Evolutionary conservation across 2,888 invertebrate species (phyloP), one percentile per base, ranked within the genome.

Genomic region (Ischnus inquisitorius): DNA sequence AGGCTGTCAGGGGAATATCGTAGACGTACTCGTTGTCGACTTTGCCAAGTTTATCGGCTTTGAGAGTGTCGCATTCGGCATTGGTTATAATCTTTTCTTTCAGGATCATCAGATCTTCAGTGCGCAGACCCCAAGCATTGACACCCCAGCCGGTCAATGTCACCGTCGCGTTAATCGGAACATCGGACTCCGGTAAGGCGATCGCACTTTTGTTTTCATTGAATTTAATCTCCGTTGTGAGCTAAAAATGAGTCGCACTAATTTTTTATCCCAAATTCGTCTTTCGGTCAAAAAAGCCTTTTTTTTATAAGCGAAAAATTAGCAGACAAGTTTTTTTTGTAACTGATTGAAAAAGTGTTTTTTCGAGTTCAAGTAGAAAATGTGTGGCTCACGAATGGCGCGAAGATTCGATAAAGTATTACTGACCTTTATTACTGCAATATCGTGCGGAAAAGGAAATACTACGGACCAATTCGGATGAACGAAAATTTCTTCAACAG

Each of bases 141-240:
- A 34, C n/a, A 34, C 68, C 68, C 51, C 51, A 68, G 6, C 68
- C 68, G 14, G 68, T 28, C 28, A 51, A 10, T 34, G 48, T 28
- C 2, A 16, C 68, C 14, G 25, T 51, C 16, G 34, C 51, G 25
- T 51, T 28, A 3, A 51, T 51, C 5, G 68, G 68, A 0, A 69
- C 51, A 34, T 68, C 48, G 14, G 28, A 28, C n/a, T 25, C 16
- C 16, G 68, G 68, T 34, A 68, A 51, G 28, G 22, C 16, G 34
- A 68, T n/a, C 5, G 51, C 48, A 34, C 16, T 34, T 68, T 68
- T 68, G n/a, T 48, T 51, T 68, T 48, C n/a, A 51, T 68, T 16
- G 34, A 51, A 68, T 25, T 51, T 4, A 51, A 68, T 68, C 16
- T n/a, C 16, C 2, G 25, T 51, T 1, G 10, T 3, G 0, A 68